These are phyloP conservation scores for Junonia oenone DNA, from an alignment of 2,888 invertebrate species.

Conservation along the genomic window DNA sequence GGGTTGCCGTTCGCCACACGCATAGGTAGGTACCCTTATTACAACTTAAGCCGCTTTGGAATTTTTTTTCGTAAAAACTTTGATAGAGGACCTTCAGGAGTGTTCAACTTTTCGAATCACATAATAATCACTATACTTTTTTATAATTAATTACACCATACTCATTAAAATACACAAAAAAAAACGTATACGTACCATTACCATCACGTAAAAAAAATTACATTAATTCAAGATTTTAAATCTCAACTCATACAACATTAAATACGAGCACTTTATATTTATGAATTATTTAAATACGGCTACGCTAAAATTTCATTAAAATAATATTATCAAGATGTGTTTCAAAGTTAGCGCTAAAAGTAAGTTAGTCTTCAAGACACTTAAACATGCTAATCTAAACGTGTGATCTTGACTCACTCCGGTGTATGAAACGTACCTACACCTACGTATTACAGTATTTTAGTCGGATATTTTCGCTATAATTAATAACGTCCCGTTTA, in stretches of 20 bases:
- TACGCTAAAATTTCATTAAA: background rate
- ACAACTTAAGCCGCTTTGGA: constrained; percentile 10
- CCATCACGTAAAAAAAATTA: no score
- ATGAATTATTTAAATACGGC: background rate
- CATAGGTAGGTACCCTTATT: constrained; percentile 35
- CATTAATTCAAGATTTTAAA: no score
- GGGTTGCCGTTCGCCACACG: constrained; percentile 42
- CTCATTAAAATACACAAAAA: no score
- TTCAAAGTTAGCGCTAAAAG: background rate
- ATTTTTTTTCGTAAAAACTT: constrained; percentile 13
- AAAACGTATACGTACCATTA: no score
- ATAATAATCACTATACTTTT: constrained; percentile 5
- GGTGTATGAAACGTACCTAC: background rate
- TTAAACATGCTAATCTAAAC: constrained; percentile 11
- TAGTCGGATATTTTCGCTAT: constrained; percentile 23
- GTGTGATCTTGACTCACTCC: constrained; percentile 4
- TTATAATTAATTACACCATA: no score
- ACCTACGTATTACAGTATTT: constrained; percentile 2
- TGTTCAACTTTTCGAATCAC: constrained; percentile 5
- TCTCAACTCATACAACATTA: background rate
- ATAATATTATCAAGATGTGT: background rate
- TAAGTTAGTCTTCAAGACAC: background rate
- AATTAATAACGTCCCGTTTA: constrained; percentile 36
- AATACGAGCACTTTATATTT: background rate
- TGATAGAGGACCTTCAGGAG: constrained; percentile 3